Evolutionary conservation across 2,888 invertebrate species (phyloP).

Genomic region (Trichogramma evanescens): DNA sequence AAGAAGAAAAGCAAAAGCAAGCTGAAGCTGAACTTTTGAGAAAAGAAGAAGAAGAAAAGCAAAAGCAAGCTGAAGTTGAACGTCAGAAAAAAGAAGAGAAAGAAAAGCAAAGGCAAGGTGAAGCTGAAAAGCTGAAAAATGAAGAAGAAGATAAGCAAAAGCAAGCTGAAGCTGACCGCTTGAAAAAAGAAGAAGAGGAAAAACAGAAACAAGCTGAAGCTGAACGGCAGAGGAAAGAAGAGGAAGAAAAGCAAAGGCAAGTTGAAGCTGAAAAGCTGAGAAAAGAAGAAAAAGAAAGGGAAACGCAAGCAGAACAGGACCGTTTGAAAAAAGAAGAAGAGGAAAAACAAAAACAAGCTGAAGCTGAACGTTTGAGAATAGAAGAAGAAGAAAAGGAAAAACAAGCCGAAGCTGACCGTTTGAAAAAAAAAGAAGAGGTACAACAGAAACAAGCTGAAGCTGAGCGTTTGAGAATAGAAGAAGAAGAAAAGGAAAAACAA

Average conservation of each 20-base stretch:
- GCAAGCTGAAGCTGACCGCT: conserved; percentile 14
- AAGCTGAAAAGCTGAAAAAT: conserved; percentile 32
- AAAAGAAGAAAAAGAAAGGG: conserved; percentile 20
- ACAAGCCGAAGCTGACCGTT: conserved; percentile 6
- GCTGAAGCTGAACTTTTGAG: conserved; percentile 5
- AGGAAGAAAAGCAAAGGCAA: conserved; percentile 17
- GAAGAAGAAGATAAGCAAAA: conserved; percentile 14
- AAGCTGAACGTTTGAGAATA: conserved; percentile 31
- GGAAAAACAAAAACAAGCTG: conserved; percentile 31
- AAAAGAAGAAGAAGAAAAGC: conserved; percentile 16
- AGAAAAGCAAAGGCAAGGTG: conserved; percentile 27
- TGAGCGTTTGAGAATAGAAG: conserved; percentile 20
- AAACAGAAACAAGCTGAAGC: conserved; percentile 18
- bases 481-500: conserved; percentile 18
- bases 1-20: conserved; percentile 8
- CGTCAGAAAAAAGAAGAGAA: conserved; percentile 35
- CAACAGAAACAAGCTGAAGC: conserved; percentile 23
- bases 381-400: conserved; percentile 34
- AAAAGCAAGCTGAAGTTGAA: conserved; percentile 19
- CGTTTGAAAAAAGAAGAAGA: conserved; percentile 35
- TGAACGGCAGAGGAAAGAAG: conserved; percentile 8
- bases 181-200: conserved; percentile 18
- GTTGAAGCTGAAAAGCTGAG: conserved; percentile 17
- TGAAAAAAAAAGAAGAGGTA: conserved; percentile 16
- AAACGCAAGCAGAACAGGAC: conserved; percentile 36